Evolutionary conservation across 2,797 vertebrate genomes (phyloP).

Genomic region (Chelon labrosus): DNA sequence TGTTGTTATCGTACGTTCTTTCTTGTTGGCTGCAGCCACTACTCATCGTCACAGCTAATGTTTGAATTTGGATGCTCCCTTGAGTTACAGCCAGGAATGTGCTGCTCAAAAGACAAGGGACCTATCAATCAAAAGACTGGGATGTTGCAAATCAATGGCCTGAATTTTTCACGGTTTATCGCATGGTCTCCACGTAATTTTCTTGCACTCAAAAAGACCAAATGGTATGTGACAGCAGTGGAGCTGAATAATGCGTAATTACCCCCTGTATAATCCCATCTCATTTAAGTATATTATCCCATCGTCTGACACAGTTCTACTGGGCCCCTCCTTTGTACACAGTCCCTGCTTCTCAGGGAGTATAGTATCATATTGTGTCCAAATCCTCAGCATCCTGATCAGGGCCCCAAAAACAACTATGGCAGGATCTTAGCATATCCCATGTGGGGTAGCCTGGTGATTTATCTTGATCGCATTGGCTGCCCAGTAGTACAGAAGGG

Average conservation of each 20-base stretch:
- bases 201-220: conserved; percentile 35
- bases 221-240: conserved; percentile 60
- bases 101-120: conserved; percentile 59
- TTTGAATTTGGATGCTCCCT: conserved; percentile 59
- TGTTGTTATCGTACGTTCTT: conserved; percentile 59
- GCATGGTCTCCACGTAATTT: conserved; percentile 44
- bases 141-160: conserved; percentile 61
- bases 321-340: conserved; percentile 37
- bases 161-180: conserved; percentile 54
- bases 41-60: conserved; percentile 52
- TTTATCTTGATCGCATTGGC: conserved; percentile 75
- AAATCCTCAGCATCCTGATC: conserved; percentile 65
- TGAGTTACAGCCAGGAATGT: conserved; percentile 72
- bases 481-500: conserved; percentile 73
- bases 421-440: conserved; percentile 62
- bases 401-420: conserved; percentile 67
- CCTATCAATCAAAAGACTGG: conserved; percentile 59
- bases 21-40: conserved; percentile 34
- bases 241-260: conserved; percentile 62
- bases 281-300: conserved; percentile 56
- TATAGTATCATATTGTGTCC: conserved; percentile 57
- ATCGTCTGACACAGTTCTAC: conserved; percentile 47
- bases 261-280: conserved; percentile 49
- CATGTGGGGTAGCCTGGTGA: conserved; percentile 62
- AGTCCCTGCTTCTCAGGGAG: conserved; percentile 35